Evolutionary conservation across 1,140 invertebrate genomes (phyloP), one percentile per base, ranked within the genome.

Genomic region (Drosophila sp.): DNA sequence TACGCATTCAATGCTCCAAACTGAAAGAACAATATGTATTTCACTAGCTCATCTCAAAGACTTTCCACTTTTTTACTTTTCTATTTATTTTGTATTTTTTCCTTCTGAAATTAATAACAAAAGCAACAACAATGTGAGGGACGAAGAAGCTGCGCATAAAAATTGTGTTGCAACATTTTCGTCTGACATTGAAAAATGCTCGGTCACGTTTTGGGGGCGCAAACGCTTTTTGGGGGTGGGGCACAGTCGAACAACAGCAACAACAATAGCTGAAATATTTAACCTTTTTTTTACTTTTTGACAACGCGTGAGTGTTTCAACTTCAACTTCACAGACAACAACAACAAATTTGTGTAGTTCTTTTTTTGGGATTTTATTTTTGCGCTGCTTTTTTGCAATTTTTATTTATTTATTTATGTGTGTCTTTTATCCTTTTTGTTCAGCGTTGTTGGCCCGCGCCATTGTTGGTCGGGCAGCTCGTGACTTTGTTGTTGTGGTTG

Each of bases 141-240:
- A 67, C 40, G 43, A 63, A 51, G 43, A 63, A 51, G 41, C 56
- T 71, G 51, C 70, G 48, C 57, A 64, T 51, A 72, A 72, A 70
- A 54, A 61, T 64, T 77, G 62, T 73, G 73, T 72, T 77, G 65
- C 53, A 80, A 75, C 51, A 73, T 76, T 89, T 90, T 67, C 75
- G 78, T 86, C 90, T 91, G 90, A 91, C 90, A 91, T 91, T 91
- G 90, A 91, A 91, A 91, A 91, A 91, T 91, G 90, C 89, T 80
- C 83, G 90, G 90, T 91, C 90, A 91, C 90, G 90, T 91, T 91
- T 91, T 91, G 84, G 83, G 65, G 59, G 71, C 77, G 54, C 50
- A 63, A 7, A 63, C 25, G 38, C 70, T 65, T 56, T 34, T 29
- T 48, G 32, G 41, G 41, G 38, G 41, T 48, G 43, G 25, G 16